Evolutionary conservation across 2,888 invertebrate genomes (phyloP).

Genomic region (Adela reaumurella): DNA sequence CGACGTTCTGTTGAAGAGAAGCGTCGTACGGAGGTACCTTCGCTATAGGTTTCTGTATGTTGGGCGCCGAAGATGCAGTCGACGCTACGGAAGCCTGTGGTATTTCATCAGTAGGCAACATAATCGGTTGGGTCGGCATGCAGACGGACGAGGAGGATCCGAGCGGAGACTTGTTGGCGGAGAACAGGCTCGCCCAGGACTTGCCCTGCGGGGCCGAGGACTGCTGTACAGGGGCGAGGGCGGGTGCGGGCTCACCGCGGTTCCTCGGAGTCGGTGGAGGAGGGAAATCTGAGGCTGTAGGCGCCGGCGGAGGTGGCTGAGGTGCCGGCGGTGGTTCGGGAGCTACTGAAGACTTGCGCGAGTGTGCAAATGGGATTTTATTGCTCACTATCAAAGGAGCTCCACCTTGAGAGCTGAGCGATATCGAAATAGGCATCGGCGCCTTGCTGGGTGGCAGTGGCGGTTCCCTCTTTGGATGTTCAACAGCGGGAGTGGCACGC

Average conservation of each 20-base stretch:
- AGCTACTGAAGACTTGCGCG: constrained; percentile 27
- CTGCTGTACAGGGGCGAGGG: constrained; percentile 29
- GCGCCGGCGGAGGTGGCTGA: constrained; percentile 36
- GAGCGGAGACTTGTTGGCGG: constrained; percentile 25
- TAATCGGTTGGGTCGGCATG: constrained; percentile 20
- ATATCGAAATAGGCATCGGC: constrained; percentile 49
- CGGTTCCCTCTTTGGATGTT: constrained; percentile 36
- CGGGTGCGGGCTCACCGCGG: constrained; percentile 30
- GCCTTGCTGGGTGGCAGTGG: constrained; percentile 43
- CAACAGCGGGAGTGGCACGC: constrained; percentile 16
- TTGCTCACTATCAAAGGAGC: constrained; percentile 47
- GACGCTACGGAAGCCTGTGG: not conserved
- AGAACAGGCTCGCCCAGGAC: constrained; percentile 69
- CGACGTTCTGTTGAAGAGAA: constrained; percentile 25
- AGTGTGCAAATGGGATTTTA: constrained; percentile 45
- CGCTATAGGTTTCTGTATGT: constrained; percentile 55
- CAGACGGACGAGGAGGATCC: constrained; percentile 13
- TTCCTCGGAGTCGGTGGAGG: constrained; percentile 45
- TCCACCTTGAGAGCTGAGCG: constrained; percentile 33
- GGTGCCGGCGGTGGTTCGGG: constrained; percentile 34
- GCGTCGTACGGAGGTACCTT: constrained; percentile 60
- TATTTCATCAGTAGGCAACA: too few species aligned
- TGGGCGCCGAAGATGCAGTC: too few species aligned
- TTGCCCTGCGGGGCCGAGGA: constrained; percentile 45
- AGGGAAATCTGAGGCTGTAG: constrained; percentile 51